Conservation (phyloP, 2,113 vertebrate genomes). For the Lonchura striata region DNA sequence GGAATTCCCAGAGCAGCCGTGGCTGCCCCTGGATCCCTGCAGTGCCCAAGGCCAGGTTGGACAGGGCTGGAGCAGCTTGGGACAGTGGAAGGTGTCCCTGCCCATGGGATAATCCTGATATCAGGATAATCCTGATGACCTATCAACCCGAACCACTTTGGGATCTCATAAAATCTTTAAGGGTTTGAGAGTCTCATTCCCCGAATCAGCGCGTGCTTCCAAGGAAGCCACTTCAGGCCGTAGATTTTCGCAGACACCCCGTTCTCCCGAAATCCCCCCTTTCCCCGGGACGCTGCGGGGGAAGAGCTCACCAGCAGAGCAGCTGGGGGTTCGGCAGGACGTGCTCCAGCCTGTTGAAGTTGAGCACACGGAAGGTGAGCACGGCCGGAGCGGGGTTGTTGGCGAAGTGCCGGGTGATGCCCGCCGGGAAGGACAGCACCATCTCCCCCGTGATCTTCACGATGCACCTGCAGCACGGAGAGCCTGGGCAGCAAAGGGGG, state of each 20-base stretch:
- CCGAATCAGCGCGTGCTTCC: fast-evolving
- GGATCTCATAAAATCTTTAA: neutral
- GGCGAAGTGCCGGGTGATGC: slow-evolving; percentile 95
- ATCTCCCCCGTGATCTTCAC: slow-evolving; percentile 97
- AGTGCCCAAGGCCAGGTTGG: neutral
- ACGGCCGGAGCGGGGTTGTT: slow-evolving; percentile 88
- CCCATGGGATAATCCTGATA: neutral
- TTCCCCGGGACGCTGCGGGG: fast-evolving
- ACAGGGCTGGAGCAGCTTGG: neutral
- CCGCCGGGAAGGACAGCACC: slow-evolving; percentile 95
- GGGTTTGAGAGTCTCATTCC: fast-evolving
- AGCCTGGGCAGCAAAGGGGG: neutral
- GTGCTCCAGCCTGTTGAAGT: slow-evolving; percentile 91
- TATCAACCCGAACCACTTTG: neutral
- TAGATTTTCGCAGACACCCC: fast-evolving
- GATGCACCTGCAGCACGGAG: slow-evolving; percentile 81
- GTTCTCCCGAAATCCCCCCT: fast-evolving
- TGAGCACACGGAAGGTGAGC: slow-evolving; percentile 92
- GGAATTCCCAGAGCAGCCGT: fast-evolving
- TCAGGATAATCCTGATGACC: neutral
- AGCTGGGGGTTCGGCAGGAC: slow-evolving; percentile 97
- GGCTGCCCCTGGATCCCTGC: neutral
- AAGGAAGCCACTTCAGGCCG: fast-evolving
- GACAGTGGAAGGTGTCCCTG: neutral
- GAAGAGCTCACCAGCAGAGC: slow-evolving; percentile 86